phyloP scores from a whole-genome alignment of 30 jellyfish, hydroid and myxozoan species.

The Aurelia aurita region DNA sequence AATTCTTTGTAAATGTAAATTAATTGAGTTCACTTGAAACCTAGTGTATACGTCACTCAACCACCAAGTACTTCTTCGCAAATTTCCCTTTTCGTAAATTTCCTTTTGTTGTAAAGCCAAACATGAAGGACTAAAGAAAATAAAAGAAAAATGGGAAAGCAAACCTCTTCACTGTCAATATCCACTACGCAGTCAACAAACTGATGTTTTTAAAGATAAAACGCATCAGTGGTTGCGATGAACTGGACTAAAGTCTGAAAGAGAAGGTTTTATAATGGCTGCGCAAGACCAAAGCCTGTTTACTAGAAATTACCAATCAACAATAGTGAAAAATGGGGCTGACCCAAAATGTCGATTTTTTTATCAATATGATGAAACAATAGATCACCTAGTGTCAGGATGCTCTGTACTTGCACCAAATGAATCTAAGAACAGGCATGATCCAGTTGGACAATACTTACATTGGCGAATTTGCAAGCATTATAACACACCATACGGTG shows the following conservation, averaged over 20 bases:
- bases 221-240: too few relatives aligned
- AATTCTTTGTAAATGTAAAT: too few relatives aligned
- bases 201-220: too few relatives aligned
- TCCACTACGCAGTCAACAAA: slow-evolving; percentile 2
- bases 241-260: too few relatives aligned
- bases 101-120: too few relatives aligned
- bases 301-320: slow-evolving; percentile 33
- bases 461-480: slow-evolving; percentile 21
- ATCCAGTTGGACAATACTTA: slow-evolving; percentile 14
- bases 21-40: too few relatives aligned
- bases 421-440: slow-evolving; percentile 11
- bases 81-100: too few relatives aligned
- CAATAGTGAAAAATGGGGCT: slow-evolving; percentile 5
- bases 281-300: slow-evolving; percentile 16
- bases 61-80: too few relatives aligned
- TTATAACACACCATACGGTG: background rate
- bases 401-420: slow-evolving; percentile 10
- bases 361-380: slow-evolving; percentile 15
- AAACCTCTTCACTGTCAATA: slow-evolving; percentile 18
- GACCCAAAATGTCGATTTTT: slow-evolving; percentile 32
- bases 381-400: slow-evolving; percentile 29
- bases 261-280: slow-evolving; percentile 13
- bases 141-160: slow-evolving; percentile 20
- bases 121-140: background rate
- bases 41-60: too few relatives aligned